phyloP scores from a whole-genome alignment of 2,113 vertebrate species.

The Arothron firmamentum region DNA sequence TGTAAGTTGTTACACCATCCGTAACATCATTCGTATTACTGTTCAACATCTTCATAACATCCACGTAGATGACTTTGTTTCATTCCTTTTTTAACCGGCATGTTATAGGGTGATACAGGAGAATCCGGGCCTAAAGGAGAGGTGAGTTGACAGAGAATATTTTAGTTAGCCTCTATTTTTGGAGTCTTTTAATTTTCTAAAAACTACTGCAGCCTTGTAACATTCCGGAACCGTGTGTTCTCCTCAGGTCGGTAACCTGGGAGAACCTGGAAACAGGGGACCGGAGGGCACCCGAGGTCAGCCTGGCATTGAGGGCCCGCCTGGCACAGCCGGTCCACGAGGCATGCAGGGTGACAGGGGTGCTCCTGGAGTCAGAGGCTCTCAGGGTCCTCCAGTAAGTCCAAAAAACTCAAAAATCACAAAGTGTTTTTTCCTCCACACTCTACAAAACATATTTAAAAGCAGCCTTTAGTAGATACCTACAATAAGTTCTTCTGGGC shows the following conservation, averaged over 20 bases:
- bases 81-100: neutral
- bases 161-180: neutral
- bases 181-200: neutral
- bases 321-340: conserved; percentile 83
- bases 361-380: conserved; percentile 82
- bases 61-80: conserved; percentile 8
- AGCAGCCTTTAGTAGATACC: neutral
- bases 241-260: conserved; percentile 81
- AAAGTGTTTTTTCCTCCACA: neutral
- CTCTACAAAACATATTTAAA: neutral
- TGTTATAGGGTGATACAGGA: conserved; percentile 85
- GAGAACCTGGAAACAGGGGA: conserved; percentile 85
- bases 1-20: conserved; percentile 74
- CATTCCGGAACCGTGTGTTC: neutral
- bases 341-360: conserved; percentile 94
- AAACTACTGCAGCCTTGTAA: conserved; percentile 1
- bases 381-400: conserved; percentile 89
- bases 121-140: conserved; percentile 87
- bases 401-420: neutral
- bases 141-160: conserved; percentile 75
- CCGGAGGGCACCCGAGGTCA: conserved; percentile 88
- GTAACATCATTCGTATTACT: neutral
- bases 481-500: too few species aligned
- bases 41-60: neutral
- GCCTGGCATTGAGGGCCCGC: conserved; percentile 86